Evolutionary conservation across 2,888 invertebrate species (phyloP).

Genomic region (Exocentrus adspersus): DNA sequence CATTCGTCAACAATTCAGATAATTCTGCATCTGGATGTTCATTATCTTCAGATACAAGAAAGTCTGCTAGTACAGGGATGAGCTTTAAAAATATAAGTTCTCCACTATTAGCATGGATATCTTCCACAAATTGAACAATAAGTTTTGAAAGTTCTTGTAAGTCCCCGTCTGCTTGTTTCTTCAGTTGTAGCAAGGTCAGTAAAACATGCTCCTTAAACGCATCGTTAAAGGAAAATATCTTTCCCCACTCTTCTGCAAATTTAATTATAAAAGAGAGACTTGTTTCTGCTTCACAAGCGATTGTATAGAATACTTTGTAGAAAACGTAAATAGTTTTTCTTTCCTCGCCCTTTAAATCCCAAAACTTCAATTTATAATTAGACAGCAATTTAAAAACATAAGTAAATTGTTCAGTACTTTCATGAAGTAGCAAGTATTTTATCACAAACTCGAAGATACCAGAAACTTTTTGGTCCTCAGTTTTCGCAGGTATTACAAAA

Average conservation of each 20-base stretch:
- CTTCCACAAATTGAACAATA: constrained; percentile 15
- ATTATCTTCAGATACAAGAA: not conserved
- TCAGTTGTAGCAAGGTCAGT: constrained; percentile 8
- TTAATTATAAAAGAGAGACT: not conserved
- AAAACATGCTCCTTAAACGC: constrained; percentile 10
- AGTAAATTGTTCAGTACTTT: not conserved
- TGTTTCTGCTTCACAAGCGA: not conserved
- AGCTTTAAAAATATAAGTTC: constrained; percentile 1
- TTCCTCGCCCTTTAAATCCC: constrained; percentile 1
- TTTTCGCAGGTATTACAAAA: not conserved
- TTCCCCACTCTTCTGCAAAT: constrained; percentile 2
- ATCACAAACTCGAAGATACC: constrained; percentile 8
- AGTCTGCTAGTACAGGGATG: not conserved
- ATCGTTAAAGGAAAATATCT: constrained; percentile 1
- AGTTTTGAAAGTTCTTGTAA: not conserved
- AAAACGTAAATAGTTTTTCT: not conserved
- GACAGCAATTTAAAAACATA: constrained; percentile 10
- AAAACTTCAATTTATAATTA: constrained; percentile 5
- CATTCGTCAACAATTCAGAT: not conserved
- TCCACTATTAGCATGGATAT: constrained; percentile 3
- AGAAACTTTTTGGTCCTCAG: not conserved
- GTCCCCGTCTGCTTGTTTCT: not conserved
- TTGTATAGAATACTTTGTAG: not conserved
- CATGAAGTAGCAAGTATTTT: not conserved
- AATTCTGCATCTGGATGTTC: too few species aligned